phyloP scores from a whole-genome alignment of 2,113 vertebrate genomes.

The Pseudois nayaur region DNA sequence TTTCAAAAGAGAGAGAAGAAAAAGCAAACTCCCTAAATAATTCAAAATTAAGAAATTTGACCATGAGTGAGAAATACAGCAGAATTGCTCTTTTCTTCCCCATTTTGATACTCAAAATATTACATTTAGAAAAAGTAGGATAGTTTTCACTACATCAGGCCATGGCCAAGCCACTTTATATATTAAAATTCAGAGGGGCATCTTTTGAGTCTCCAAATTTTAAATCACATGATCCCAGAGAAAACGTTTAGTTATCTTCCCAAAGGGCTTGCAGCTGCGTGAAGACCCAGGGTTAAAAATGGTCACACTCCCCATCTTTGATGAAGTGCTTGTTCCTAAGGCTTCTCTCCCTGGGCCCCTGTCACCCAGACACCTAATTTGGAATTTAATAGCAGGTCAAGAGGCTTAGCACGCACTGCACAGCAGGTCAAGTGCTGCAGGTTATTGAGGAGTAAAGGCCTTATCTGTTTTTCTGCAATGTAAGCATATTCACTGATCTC shows the following conservation, averaged over 20 bases:
- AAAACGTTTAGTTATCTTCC: neutral
- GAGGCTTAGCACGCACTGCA: neutral
- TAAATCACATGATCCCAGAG: neutral
- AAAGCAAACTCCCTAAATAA: neutral
- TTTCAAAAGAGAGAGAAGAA: conserved; percentile 1
- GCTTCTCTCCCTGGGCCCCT: neutral
- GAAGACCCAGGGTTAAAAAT: neutral
- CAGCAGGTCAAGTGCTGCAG: neutral
- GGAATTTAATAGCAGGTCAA: neutral
- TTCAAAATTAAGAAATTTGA: conserved; percentile 10
- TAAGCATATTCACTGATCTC: fast-evolving
- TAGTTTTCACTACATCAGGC: neutral
- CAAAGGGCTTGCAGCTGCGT: neutral
- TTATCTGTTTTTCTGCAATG: neutral
- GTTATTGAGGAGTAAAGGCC: neutral
- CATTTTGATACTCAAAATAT: neutral
- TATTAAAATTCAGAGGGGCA: neutral
- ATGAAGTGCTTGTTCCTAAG: neutral
- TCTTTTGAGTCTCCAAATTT: neutral
- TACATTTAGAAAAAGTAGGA: neutral
- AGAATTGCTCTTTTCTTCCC: neutral
- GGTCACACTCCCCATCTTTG: too few relatives aligned
- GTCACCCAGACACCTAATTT: neutral
- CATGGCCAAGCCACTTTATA: neutral
- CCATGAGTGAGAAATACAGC: neutral